These are phyloP conservation scores for Discoglossus pictus DNA, from an alignment of 2,797 vertebrate species.

Conservation along the genomic window DNA sequence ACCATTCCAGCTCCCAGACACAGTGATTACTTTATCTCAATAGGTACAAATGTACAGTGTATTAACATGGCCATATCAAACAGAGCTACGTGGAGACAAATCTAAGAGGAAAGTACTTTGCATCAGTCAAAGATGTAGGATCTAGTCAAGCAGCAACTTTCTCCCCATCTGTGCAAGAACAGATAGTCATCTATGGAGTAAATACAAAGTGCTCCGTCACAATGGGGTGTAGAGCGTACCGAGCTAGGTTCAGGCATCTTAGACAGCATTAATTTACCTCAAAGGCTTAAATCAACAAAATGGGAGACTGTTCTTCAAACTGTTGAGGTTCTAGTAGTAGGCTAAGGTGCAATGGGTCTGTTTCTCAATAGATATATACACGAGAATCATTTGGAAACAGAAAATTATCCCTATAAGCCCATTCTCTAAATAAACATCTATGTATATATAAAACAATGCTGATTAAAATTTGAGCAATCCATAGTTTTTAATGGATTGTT, in stretches of 20 bases:
- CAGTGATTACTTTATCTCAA: slow-evolving; percentile 62
- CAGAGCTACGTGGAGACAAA: slow-evolving; percentile 87
- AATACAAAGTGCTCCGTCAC: slow-evolving; percentile 77
- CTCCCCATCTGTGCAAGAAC: slow-evolving; percentile 78
- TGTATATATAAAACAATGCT: no score
- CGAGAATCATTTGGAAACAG: no score
- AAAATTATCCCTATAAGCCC: no score
- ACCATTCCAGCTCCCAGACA: slow-evolving; percentile 68
- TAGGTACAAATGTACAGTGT: slow-evolving; percentile 54
- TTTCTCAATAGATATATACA: no score
- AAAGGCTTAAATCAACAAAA: slow-evolving; percentile 63
- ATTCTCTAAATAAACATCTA: no score
- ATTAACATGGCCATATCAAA: slow-evolving; percentile 84
- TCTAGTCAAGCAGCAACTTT: slow-evolving; percentile 67
- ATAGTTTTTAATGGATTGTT: no score
- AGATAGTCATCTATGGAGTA: slow-evolving; percentile 55
- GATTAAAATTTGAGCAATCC: no score
- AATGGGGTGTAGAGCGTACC: slow-evolving; percentile 71
- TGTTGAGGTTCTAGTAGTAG: no score
- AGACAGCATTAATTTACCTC: slow-evolving; percentile 64
- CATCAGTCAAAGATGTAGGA: slow-evolving; percentile 71
- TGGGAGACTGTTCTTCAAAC: no score
- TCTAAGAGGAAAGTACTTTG: slow-evolving; percentile 64
- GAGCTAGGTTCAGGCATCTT: slow-evolving; percentile 65
- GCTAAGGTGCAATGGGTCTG: no score